Conservation (phyloP, 35 echinoderm and acorn worm species). For the Lytechinus variegatus region DNA sequence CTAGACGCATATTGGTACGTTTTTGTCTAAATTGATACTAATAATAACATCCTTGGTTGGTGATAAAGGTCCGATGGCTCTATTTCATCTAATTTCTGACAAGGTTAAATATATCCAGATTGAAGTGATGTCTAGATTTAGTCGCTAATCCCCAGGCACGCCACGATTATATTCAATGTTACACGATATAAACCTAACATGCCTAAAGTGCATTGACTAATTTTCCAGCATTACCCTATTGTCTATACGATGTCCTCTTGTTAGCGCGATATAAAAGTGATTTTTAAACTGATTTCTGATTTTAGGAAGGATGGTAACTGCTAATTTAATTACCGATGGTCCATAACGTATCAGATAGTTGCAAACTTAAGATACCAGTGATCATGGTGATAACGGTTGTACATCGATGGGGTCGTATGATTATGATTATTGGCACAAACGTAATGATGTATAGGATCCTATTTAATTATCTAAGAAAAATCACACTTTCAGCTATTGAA, state of each 20-base stretch:
- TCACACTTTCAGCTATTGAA: too few species aligned
- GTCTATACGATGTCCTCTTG: background rate
- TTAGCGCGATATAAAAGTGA: background rate
- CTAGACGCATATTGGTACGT: background rate
- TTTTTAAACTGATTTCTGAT: background rate
- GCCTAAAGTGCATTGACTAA: background rate
- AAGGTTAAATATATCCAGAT: background rate
- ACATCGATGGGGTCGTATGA: too few species aligned
- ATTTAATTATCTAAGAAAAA: too few species aligned
- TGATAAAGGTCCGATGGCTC: too few species aligned
- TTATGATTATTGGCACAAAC: too few species aligned
- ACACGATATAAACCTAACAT: background rate
- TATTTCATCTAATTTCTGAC: background rate
- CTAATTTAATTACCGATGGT: background rate
- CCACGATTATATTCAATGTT: background rate
- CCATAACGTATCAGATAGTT: background rate
- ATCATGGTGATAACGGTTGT: too few species aligned
- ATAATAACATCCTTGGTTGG: background rate
- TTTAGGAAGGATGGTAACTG: background rate
- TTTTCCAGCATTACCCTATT: background rate
- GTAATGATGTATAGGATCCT: too few species aligned
- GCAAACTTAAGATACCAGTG: background rate
- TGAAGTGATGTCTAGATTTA: background rate
- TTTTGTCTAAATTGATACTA: background rate
- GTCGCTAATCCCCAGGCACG: background rate